Percentiles rank a stretch among this genome's conserved stretches.
These are phyloP conservation scores for Zophobas morio DNA, from an alignment of 1,140 invertebrate species.

Conservation along the genomic window DNA sequence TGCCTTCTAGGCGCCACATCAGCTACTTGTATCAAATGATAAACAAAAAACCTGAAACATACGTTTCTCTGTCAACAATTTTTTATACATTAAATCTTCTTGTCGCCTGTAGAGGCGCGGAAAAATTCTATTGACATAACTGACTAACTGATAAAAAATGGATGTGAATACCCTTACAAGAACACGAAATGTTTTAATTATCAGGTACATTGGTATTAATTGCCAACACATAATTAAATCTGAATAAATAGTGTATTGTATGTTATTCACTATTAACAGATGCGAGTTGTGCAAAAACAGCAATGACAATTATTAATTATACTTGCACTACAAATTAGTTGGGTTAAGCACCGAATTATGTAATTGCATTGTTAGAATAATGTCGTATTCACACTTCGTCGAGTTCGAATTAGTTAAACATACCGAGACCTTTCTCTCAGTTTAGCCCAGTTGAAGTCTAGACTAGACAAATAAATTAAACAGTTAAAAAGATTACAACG, in stretches of 20 bases:
- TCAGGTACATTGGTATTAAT: too few relatives aligned
- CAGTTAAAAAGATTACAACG: not conserved
- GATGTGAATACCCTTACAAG: too few relatives aligned
- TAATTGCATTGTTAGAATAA: conserved; percentile 9
- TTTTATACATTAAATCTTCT: not conserved
- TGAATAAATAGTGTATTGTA: too few relatives aligned
- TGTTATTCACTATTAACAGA: too few relatives aligned
- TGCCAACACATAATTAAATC: too few relatives aligned
- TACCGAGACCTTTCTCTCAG: conserved; percentile 17
- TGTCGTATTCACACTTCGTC: conserved; percentile 4
- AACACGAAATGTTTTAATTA: too few relatives aligned
- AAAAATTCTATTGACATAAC: not conserved
- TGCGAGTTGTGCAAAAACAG: too few relatives aligned
- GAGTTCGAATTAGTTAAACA: conserved; percentile 11
- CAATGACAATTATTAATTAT: too few relatives aligned
- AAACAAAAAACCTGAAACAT: not conserved
- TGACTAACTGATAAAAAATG: too few relatives aligned
- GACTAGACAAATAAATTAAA: conserved; percentile 17
- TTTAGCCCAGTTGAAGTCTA: conserved; percentile 3
- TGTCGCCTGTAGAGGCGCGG: too few relatives aligned
- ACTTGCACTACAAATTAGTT: not conserved
- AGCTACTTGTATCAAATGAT: not conserved
- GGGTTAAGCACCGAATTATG: conserved; percentile 8
- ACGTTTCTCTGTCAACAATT: conserved; percentile 10
- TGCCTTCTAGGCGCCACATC: not conserved